Conservation (phyloP, 1,140 invertebrate genomes). For the Trypoxylus dichotomus region DNA sequence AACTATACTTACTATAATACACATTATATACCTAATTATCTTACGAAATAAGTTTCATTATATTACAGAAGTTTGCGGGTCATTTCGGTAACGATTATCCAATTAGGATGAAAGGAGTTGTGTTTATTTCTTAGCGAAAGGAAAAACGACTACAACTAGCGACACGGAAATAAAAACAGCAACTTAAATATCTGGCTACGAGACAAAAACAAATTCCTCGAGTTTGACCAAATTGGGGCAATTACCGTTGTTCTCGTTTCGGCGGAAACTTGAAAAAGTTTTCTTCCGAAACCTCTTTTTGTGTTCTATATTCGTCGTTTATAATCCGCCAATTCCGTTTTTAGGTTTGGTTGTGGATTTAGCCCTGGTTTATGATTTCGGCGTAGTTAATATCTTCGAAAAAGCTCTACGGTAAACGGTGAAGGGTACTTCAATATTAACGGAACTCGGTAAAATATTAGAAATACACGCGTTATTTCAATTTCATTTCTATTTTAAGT, state of each 20-base stretch:
- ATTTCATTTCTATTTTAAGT: no score
- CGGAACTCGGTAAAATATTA: no score
- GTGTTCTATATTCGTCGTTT: not conserved
- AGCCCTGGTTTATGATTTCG: no score
- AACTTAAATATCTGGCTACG: not conserved
- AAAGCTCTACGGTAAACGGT: no score
- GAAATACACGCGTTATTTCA: no score
- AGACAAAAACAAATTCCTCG: not conserved
- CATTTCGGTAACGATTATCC: constrained; percentile 4
- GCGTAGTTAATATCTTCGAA: no score
- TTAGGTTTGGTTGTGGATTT: no score
- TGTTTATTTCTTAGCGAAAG: not conserved
- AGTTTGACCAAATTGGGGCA: constrained; percentile 3
- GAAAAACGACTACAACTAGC: not conserved
- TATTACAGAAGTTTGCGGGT: not conserved
- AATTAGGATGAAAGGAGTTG: not conserved
- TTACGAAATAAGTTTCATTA: no score
- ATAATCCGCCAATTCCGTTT: no score
- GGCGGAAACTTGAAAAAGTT: not conserved
- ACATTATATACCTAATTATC: not conserved
- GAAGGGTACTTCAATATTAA: no score
- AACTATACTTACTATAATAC: not conserved
- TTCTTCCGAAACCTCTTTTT: not conserved
- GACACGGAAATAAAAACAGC: not conserved
- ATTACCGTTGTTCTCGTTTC: not conserved